phyloP scores from a whole-genome alignment of 2,113 vertebrate species.

The Guaruba guarouba region DNA sequence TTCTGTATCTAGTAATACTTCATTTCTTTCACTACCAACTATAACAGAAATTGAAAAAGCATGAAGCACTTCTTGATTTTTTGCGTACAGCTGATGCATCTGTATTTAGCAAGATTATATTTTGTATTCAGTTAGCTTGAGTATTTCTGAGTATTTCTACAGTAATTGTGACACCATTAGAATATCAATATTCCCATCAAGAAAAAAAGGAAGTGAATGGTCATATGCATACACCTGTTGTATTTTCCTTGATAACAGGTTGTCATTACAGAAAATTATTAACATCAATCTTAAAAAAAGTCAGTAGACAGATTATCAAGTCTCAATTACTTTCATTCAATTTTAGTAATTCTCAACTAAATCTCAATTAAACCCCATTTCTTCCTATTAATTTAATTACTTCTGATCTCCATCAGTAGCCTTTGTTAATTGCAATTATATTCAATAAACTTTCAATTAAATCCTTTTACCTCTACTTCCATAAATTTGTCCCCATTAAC shows the following conservation, averaged over 20 bases:
- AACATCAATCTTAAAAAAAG: not conserved
- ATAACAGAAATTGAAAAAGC: not conserved
- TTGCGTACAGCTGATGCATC: not conserved
- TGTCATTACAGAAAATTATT: conserved; percentile 4
- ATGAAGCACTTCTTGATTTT: not conserved
- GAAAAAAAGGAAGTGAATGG: not conserved
- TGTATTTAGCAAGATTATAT: not conserved
- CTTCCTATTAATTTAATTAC: conserved; percentile 55
- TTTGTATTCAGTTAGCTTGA: not conserved
- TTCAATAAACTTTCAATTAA: conserved; percentile 61
- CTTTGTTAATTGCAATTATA: conserved; percentile 63
- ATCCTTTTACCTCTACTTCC: conserved; percentile 44
- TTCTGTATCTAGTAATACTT: not conserved
- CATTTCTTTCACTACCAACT: conserved; percentile 25
- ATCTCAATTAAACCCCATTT: conserved; percentile 29
- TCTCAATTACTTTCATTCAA: not conserved
- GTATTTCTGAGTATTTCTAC: not conserved
- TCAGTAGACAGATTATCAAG: not conserved
- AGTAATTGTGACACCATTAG: not conserved
- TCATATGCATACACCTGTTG: not conserved
- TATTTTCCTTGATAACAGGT: not conserved
- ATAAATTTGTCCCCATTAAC: conserved; percentile 37
- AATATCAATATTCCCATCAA: not conserved
- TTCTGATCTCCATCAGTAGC: conserved; percentile 23
- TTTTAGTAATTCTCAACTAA: conserved; percentile 33